Base-by-base conservation (phyloP, 2,888 invertebrate genomes). In the Tenthredo distinguenda region DNA sequence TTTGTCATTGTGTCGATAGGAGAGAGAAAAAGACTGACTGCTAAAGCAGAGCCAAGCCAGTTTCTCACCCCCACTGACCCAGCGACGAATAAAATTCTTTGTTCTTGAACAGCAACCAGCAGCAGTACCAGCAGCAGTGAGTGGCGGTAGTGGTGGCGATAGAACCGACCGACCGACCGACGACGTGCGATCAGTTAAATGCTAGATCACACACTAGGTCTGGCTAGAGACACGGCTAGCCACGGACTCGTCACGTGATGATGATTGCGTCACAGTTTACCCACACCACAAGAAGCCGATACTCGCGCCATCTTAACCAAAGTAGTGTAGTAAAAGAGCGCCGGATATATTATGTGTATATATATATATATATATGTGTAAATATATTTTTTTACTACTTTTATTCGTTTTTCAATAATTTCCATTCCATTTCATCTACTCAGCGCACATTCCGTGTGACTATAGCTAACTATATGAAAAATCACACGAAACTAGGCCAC, bases 11-110 rank as follows among this genome's bases (percentile, higher is more conserved):
- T 94, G 94, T 94, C 94, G 94, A 96, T 96, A 96, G 96, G 96
- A 96, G 96, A 96, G 96, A 96, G 96, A 96, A 96, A 96, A 96
- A 96, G 96, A 96, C 96, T 96, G 96, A 96, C 96, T 96, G 92
- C 91, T 91, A 89, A 90, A 94, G 89, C 92, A 94, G 93, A 96
- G 96, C 94, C 96, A 91, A 95, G 96, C 95, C 96, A 94, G 94
- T 95, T 95, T 94, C 96, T 96, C 96, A 94, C 96, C 94, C 96
- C 96, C 95, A 96, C 93, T 92, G 93, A 92, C 92, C 91, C 88
- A 89, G 90, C 92, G 92, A 93, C 72, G 40, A 74, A 43, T 21
- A 18, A 74, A 43, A 43, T n/a, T 26, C 47, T n/a, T 47, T 37
- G 76, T 47, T 47, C n/a, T 26, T 47, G 71, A 71, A 34, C 31